A percentile compares a stretch with the other conserved stretches of the same genome.
Conservation (phyloP, 2,888 invertebrate genomes). For the Esperia sulphurella region DNA sequence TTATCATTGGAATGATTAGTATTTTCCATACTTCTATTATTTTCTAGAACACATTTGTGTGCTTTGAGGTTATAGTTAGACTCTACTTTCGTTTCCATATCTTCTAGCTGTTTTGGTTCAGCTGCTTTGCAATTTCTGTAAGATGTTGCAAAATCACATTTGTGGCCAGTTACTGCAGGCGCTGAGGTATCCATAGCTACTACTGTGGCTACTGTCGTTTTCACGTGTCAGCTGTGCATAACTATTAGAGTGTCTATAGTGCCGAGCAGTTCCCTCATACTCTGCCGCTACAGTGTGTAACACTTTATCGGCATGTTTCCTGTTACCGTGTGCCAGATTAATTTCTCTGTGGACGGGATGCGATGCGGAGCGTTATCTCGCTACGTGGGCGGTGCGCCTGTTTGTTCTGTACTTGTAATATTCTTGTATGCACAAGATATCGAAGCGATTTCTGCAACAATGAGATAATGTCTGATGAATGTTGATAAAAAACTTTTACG, state of each 20-base stretch:
- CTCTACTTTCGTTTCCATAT: slow-evolving; percentile 18
- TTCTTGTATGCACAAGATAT: slow-evolving; percentile 72
- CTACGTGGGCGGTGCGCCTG: slow-evolving; percentile 62
- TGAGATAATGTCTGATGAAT: slow-evolving; percentile 37
- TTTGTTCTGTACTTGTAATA: slow-evolving; percentile 66
- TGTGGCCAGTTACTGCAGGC: not conserved
- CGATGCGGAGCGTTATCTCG: slow-evolving; percentile 46
- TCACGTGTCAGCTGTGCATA: slow-evolving; percentile 65
- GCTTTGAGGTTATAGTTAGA: slow-evolving; percentile 12
- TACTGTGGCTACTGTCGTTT: slow-evolving; percentile 22
- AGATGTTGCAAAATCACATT: not conserved
- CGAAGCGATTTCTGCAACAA: slow-evolving; percentile 73
- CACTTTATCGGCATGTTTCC: slow-evolving; percentile 64
- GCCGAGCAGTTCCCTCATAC: slow-evolving; percentile 25
- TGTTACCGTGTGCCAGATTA: slow-evolving; percentile 66
- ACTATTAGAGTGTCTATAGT: slow-evolving; percentile 29
- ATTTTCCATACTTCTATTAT: slow-evolving; percentile 40
- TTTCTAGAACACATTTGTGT: slow-evolving; percentile 26
- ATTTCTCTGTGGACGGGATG: slow-evolving; percentile 68
- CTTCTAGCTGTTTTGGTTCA: slow-evolving; percentile 15
- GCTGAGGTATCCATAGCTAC: slow-evolving; percentile 1
- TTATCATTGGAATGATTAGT: slow-evolving; percentile 63
- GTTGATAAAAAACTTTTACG: slow-evolving; percentile 29
- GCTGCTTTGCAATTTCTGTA: slow-evolving; percentile 4
- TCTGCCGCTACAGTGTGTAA: slow-evolving; percentile 27